These are phyloP conservation scores for Psittacula derbiana DNA, from an alignment of 2,797 vertebrate species.

Conservation along the genomic window DNA sequence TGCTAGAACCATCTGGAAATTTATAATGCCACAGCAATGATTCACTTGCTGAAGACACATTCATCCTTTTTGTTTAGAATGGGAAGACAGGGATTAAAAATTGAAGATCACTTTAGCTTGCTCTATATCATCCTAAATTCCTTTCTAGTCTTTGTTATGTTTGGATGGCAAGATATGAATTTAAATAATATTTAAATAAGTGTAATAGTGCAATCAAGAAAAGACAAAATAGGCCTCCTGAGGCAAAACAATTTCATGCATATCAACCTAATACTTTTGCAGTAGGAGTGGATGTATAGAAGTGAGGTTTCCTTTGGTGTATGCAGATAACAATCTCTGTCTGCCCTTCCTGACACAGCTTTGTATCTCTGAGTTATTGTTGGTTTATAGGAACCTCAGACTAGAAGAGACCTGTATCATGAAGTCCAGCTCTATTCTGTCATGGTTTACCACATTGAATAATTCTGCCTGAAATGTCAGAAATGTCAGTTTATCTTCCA, in stretches of 20 bases:
- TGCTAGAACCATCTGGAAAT: constrained; percentile 49
- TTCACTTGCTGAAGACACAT: constrained; percentile 4
- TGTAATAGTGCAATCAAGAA: background rate
- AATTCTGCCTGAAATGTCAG: background rate
- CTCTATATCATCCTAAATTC: constrained; percentile 11
- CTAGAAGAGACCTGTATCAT: background rate
- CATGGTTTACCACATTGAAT: background rate
- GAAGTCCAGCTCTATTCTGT: background rate
- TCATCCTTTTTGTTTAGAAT: constrained; percentile 24
- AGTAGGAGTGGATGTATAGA: background rate
- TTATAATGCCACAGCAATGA: constrained; percentile 4
- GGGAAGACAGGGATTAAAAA: constrained; percentile 16
- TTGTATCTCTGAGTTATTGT: background rate
- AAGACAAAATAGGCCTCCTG: background rate
- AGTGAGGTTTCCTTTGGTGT: background rate
- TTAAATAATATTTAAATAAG: constrained; percentile 51
- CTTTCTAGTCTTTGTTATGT: background rate
- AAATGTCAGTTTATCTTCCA: background rate
- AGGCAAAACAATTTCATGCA: background rate
- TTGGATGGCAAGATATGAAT: background rate
- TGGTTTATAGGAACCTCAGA: background rate
- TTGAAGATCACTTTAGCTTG: background rate
- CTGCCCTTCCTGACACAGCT: background rate
- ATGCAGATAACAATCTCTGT: background rate
- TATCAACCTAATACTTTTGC: background rate